Conservation (phyloP, 2,113 vertebrate species). For the Macquaria australasica region DNA sequence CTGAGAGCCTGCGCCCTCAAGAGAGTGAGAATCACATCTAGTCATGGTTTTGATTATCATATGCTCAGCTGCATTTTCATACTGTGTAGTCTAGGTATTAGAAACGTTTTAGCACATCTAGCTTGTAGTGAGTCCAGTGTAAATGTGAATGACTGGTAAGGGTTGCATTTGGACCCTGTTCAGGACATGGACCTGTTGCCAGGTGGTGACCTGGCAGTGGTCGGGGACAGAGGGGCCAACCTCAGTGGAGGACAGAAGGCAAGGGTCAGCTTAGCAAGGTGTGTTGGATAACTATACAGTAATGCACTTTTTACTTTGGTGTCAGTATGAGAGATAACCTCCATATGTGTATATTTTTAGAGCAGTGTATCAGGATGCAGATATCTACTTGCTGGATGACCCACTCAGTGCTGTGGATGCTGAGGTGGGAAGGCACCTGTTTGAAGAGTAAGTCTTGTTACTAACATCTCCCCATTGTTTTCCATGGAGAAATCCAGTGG, state of each 20-base stretch:
- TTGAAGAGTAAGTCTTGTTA: slow-evolving; percentile 89
- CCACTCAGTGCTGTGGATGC: slow-evolving; percentile 96
- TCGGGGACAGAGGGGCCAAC: slow-evolving; percentile 94
- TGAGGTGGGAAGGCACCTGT: slow-evolving; percentile 93
- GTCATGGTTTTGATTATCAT: not conserved
- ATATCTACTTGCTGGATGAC: slow-evolving; percentile 96
- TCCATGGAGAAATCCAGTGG: not conserved
- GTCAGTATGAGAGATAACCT: slow-evolving; percentile 10
- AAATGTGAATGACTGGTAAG: slow-evolving; percentile 42
- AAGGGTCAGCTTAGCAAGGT: slow-evolving; percentile 94
- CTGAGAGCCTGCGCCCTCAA: slow-evolving; percentile 93
- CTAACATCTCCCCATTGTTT: not conserved
- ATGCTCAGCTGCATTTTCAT: not conserved
- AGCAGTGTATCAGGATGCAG: slow-evolving; percentile 95
- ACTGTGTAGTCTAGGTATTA: not conserved
- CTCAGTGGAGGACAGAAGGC: slow-evolving; percentile 97
- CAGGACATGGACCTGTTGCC: slow-evolving; percentile 93
- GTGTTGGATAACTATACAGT: not conserved
- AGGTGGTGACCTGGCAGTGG: slow-evolving; percentile 91
- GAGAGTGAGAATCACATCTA: slow-evolving; percentile 84
- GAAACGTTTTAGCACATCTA: not conserved
- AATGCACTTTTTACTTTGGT: not conserved
- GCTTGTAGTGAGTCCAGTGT: slow-evolving; percentile 1
- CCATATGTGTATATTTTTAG: slow-evolving; percentile 75
- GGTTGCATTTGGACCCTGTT: slow-evolving; percentile 41